Conservation (phyloP, 2,888 invertebrate genomes). For the Ryuthela nishihirai region DNA sequence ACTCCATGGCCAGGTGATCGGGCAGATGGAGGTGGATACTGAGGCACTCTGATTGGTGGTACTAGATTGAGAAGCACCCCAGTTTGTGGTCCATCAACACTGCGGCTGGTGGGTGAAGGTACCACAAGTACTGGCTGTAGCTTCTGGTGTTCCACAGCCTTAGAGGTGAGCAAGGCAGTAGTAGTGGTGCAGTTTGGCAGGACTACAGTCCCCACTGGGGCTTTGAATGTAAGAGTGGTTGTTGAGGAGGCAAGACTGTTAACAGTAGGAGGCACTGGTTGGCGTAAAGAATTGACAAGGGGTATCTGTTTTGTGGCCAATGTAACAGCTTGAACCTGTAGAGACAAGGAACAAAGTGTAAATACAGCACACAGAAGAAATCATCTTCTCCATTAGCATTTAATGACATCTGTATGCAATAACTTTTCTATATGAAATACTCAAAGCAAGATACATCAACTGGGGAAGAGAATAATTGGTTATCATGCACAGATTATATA, state of each 20-base stretch:
- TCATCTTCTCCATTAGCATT: no score
- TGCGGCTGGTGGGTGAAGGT: conserved; percentile 33
- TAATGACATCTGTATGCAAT: no score
- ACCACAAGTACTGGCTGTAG: conserved; percentile 32
- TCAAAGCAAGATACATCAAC: no score
- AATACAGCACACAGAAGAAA: no score
- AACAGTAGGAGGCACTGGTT: conserved; percentile 31
- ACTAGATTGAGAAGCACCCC: conserved; percentile 33
- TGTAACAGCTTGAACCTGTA: no score
- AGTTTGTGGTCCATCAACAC: conserved; percentile 26
- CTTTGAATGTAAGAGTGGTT: conserved; percentile 31
- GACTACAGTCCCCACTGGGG: conserved; percentile 33
- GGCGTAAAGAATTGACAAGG: conserved; percentile 28
- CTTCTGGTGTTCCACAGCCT: conserved; percentile 21
- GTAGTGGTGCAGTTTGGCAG: conserved; percentile 28
- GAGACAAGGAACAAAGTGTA: no score
- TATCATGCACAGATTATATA: no score
- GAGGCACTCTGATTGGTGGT: conserved; percentile 38
- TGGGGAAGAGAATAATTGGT: no score
- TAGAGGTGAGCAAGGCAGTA: conserved; percentile 15
- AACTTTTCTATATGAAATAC: no score
- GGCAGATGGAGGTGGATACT: conserved; percentile 32
- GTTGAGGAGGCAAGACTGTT: conserved; percentile 22
- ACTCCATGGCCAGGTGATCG: conserved; percentile 17
- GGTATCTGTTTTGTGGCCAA: conserved; percentile 12